Evolutionary conservation across 2,888 invertebrate species (phyloP), one percentile per base, ranked within the genome.

Genomic region (Ichneumoninae sp.): DNA sequence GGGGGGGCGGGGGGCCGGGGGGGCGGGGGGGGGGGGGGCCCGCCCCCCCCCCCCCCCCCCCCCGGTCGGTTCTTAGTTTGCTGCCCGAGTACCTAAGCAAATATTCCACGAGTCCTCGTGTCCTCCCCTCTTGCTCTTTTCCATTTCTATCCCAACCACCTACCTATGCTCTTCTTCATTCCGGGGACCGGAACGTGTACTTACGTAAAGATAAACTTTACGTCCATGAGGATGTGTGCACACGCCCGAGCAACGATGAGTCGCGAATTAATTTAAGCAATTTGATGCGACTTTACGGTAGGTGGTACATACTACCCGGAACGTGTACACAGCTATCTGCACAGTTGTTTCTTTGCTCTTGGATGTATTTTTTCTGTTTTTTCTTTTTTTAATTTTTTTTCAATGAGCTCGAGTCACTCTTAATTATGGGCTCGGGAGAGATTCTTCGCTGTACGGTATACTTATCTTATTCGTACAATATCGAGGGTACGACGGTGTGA

Each of bases 11-110:
- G n/a, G n/a, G n/a, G n/a, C n/a, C n/a, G n/a, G n/a, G n/a, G n/a
- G n/a, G n/a, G n/a, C n/a, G n/a, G n/a, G n/a, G n/a, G n/a, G n/a
- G n/a, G n/a, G n/a, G n/a, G n/a, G n/a, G n/a, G n/a, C n/a, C n/a
- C n/a, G 33, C 62, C 69, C 50, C 74, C 74, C 26, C 26, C 30
- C 30, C 33, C 33, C 33, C 33, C 33, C 33, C 54, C 44, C 62
- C 72, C 50, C 69, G 70, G 26, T 57, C 70, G 60, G 62, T 69
- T 74, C 78, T 70, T 74, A 69, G 19, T 80, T 68, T 36, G 72
- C 69, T 62, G 75, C 44, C 47, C 74, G 81, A 70, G 81, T 70
- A 81, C 81, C 84, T 84, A 78, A 81, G 84, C 72, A 84, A 84
- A 84, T 81, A 81, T 84, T 81, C 81, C 69, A 40, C 66, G 47